Evolutionary conservation across 2,888 invertebrate genomes (phyloP).

Genomic region (Cephus runcator): DNA sequence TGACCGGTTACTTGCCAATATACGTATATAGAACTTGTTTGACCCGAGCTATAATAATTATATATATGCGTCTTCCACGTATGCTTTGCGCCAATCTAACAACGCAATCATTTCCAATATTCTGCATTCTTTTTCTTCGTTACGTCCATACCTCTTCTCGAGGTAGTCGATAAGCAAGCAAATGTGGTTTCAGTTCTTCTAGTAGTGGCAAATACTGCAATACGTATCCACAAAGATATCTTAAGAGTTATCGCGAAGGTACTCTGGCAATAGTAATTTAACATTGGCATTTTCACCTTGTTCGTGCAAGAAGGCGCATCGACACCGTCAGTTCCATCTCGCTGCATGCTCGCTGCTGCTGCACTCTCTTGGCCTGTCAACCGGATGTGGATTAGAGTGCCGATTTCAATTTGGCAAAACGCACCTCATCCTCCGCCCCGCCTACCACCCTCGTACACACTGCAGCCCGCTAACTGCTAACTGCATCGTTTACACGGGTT

Average conservation of each 20-base stretch:
- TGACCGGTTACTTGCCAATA: neutral
- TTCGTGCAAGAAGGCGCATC: neutral
- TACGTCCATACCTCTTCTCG: neutral
- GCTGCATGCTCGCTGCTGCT: constrained; percentile 12
- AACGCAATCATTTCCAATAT: neutral
- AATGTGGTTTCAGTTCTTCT: neutral
- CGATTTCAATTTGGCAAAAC: constrained; percentile 23
- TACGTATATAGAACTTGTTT: neutral
- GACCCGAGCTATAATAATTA: neutral
- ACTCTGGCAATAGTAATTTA: neutral
- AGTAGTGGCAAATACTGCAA: neutral
- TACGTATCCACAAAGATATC: neutral
- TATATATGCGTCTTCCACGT: neutral
- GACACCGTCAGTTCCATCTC: neutral
- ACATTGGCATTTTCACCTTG: neutral
- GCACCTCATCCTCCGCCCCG: constrained; percentile 1
- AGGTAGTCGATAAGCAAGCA: neutral
- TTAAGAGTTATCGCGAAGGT: neutral
- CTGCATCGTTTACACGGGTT: neutral
- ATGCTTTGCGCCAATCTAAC: neutral
- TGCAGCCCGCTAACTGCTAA: neutral
- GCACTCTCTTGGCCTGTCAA: constrained; percentile 22
- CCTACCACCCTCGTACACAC: neutral
- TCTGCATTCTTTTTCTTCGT: neutral
- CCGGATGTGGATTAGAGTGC: constrained; percentile 21